phyloP scores from a whole-genome alignment of 2,888 invertebrate species.

The Archips crataeganus region DNA sequence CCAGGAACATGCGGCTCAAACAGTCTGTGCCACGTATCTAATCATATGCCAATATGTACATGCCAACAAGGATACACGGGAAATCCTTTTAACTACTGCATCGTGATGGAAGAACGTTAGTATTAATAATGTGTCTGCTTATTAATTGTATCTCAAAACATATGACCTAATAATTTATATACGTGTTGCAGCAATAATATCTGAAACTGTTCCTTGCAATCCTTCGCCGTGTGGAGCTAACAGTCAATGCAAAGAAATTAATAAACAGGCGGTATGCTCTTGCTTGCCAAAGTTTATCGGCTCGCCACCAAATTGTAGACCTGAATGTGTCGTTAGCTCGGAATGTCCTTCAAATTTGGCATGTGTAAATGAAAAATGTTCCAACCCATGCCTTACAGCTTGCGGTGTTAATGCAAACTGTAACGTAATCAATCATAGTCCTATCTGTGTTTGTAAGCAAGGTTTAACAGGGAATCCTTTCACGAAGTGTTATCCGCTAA shows the following conservation, averaged over 20 bases:
- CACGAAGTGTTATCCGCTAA: constrained; percentile 88
- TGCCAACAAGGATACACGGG: constrained; percentile 89
- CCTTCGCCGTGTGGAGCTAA: constrained; percentile 91
- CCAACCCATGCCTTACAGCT: constrained; percentile 88
- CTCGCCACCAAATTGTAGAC: constrained; percentile 89
- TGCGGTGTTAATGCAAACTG: constrained; percentile 88
- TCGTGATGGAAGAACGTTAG: constrained; percentile 79
- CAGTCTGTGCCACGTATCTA: constrained; percentile 90
- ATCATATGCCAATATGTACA: constrained; percentile 90
- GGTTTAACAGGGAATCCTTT: constrained; percentile 92
- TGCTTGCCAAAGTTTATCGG: constrained; percentile 88
- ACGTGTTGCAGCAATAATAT: constrained; percentile 58
- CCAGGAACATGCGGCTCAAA: constrained; percentile 92
- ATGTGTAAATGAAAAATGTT: constrained; percentile 89
- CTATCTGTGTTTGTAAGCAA: constrained; percentile 91
- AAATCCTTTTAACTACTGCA: constrained; percentile 88
- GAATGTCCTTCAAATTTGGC: constrained; percentile 88
- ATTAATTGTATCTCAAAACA: background rate
- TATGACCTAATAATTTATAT: background rate
- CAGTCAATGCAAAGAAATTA: constrained; percentile 90
- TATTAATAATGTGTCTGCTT: constrained; percentile 40
- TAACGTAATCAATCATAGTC: constrained; percentile 88
- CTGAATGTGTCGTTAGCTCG: constrained; percentile 89
- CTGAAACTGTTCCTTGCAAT: constrained; percentile 69
- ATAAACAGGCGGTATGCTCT: constrained; percentile 90